phyloP scores from a whole-genome alignment of 2,888 invertebrate genomes.

The Pollenia labialis region DNA sequence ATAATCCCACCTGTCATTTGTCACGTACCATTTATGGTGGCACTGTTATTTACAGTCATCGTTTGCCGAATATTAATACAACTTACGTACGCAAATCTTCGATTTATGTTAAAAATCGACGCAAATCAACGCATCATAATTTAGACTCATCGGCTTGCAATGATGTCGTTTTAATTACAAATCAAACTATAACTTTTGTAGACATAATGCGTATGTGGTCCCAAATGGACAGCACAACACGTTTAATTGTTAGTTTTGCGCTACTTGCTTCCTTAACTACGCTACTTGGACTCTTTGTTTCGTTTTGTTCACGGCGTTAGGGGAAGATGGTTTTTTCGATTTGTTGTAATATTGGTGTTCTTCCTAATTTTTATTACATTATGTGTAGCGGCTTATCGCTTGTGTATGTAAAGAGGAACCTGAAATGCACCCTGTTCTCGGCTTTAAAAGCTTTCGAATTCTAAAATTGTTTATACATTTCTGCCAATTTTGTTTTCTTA shows the following conservation, averaged over 20 bases:
- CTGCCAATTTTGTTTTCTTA: background rate
- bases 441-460: background rate
- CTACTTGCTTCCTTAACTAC: constrained; percentile 72
- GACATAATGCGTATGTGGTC: constrained; percentile 76
- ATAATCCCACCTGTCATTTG: constrained; percentile 31
- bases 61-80: constrained; percentile 77
- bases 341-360: background rate
- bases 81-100: constrained; percentile 77
- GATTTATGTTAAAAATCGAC: constrained; percentile 75
- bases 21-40: constrained; percentile 78
- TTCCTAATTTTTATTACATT: too few relatives aligned
- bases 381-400: too few relatives aligned
- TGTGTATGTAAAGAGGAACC: too few relatives aligned
- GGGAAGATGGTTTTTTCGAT: background rate
- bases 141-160: constrained; percentile 39
- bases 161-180: constrained; percentile 75
- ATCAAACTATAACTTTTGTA: constrained; percentile 76
- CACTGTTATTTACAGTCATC: constrained; percentile 77
- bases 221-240: constrained; percentile 75
- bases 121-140: background rate
- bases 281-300: constrained; percentile 64
- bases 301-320: constrained; percentile 55
- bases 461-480: background rate
- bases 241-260: constrained; percentile 72
- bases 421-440: too few relatives aligned